Conservation (phyloP, 1,140 invertebrate genomes). For the Drosophila hydei region DNA sequence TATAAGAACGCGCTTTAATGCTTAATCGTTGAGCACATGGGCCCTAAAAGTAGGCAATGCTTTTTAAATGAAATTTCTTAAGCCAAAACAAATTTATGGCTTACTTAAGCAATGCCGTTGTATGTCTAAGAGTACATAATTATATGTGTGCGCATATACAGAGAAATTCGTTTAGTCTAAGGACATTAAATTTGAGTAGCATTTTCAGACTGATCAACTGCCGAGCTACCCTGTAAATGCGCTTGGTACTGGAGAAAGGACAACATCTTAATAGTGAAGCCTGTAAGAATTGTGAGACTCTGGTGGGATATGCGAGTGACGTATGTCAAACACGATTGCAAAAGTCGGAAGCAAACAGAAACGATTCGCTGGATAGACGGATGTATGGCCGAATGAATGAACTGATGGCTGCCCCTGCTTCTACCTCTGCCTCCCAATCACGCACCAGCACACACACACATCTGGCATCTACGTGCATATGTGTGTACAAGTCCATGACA, state of each 20-base stretch:
- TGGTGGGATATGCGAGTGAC: not conserved
- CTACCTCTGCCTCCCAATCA: slow-evolving; percentile 11
- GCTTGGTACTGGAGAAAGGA: not conserved
- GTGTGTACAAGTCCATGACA: slow-evolving; percentile 47
- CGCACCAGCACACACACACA: slow-evolving; percentile 6
- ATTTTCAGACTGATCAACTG: no score
- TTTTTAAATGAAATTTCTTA: not conserved
- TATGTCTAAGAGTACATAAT: no score
- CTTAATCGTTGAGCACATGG: not conserved
- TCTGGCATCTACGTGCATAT: not conserved
- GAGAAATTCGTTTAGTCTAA: no score
- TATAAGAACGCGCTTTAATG: not conserved
- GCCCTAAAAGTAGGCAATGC: slow-evolving; percentile 16
- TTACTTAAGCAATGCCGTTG: slow-evolving; percentile 2
- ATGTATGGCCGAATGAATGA: slow-evolving; percentile 18
- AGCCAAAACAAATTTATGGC: slow-evolving; percentile 20
- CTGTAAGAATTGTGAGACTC: not conserved
- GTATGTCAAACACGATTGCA: not conserved
- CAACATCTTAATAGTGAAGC: not conserved
- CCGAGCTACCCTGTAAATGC: slow-evolving; percentile 16
- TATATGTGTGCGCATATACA: no score
- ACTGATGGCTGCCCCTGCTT: slow-evolving; percentile 22
- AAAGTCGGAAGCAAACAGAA: not conserved
- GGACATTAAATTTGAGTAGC: no score
- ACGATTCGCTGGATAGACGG: slow-evolving; percentile 18